Evolutionary conservation across 2,888 invertebrate species (phyloP), one percentile per base, ranked within the genome.

Genomic region (Lithodes maja): DNA sequence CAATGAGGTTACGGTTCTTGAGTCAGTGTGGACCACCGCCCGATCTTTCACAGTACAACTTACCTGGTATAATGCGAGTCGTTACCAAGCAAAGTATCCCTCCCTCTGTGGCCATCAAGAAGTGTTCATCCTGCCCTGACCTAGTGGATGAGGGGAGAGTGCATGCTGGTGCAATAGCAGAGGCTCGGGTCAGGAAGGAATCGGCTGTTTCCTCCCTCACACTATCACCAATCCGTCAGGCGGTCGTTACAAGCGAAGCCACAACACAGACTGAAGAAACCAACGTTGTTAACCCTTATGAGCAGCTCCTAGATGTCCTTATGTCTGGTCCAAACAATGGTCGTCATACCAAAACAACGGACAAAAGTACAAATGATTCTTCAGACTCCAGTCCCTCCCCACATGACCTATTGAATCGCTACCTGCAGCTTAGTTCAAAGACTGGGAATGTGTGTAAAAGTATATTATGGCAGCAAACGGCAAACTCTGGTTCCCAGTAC

Each of bases 21-120:
- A 91, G 91, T 78, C 91, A 91, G 74, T 91, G 91, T 85, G 91
- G 91, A 7, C 91, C 91, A 3, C 91, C 91, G n/a, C 89, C 90
- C 17, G 90, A 91, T 68, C 75, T 86, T 50, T 85, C 88, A 12
- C 88, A 90, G 75, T 90, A 90, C 52, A 87, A 83, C n/a, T 77
- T 86, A 61, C 69, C 81, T 53, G 85, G 83, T 5, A 52, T 80
- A 69, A 17, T n/a, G 17, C 71, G 84, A 9, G 77, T 50, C 3
- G 71, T 77, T 50, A 84, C 77, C 3, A 85, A 87, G 77, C 69
- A 84, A 55, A 50, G 53, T 3, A 84, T 1, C 52, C n/a, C 55
- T 33, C 84, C 61, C 17, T 33, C 53, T 9, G 82, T 17, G 74
- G 50, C 55, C 49, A 55, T 77, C 5, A 33, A 77, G 5, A 83